phyloP scores from a whole-genome alignment of 2,113 vertebrate genomes.

The Salvator merianae region DNA sequence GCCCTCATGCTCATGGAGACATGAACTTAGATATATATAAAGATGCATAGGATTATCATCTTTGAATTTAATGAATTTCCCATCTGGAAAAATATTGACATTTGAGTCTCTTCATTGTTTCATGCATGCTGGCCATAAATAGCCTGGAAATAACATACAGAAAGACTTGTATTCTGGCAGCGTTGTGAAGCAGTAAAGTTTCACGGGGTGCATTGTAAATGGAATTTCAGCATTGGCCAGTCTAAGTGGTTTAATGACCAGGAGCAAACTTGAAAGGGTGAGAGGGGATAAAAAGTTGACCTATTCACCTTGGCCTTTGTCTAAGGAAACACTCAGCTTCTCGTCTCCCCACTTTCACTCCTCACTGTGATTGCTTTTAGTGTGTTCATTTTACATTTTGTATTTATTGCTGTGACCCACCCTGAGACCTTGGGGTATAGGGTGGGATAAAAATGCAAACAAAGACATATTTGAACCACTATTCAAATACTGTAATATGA shows the following conservation, averaged over 20 bases:
- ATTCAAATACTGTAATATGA: too few relatives aligned
- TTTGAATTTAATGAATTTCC: neutral
- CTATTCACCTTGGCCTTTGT: too few relatives aligned
- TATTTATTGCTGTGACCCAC: too few relatives aligned
- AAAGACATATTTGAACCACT: too few relatives aligned
- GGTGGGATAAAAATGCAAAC: too few relatives aligned
- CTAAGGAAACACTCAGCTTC: too few relatives aligned
- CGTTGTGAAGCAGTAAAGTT: neutral
- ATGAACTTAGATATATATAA: too few relatives aligned
- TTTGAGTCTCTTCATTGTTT: neutral
- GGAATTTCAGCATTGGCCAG: neutral
- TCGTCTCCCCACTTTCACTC: too few relatives aligned
- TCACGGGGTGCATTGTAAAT: neutral
- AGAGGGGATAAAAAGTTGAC: neutral
- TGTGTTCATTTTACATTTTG: too few relatives aligned
- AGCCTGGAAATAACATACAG: neutral
- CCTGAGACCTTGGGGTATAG: too few relatives aligned
- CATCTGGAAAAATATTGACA: neutral
- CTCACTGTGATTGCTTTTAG: too few relatives aligned
- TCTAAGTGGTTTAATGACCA: neutral
- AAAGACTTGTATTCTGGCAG: neutral
- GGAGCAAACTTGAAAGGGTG: neutral
- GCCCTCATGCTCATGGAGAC: too few relatives aligned
- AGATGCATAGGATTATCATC: neutral
- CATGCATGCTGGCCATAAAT: neutral